Conservation (phyloP, 2,113 vertebrate genomes). For the Hippoglossus stenolepis region DNA sequence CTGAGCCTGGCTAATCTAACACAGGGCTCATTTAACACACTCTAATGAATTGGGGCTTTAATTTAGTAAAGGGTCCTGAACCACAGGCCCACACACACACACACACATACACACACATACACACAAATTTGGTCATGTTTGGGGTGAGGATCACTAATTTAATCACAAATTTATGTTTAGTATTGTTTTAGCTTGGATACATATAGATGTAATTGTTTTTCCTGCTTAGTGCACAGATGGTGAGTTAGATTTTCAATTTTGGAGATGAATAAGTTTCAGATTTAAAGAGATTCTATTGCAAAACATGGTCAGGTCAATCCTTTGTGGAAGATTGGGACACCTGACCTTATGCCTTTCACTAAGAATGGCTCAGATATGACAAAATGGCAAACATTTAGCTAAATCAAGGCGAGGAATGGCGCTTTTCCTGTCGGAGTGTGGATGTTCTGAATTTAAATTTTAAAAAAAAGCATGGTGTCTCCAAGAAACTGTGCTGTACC, state of each 20-base stretch:
- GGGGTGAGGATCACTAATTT: constrained; percentile 29
- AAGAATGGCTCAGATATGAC: background rate
- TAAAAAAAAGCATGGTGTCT: background rate
- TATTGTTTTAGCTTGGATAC: constrained; percentile 17
- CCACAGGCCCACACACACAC: background rate
- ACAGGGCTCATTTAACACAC: constrained; percentile 68
- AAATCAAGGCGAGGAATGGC: background rate
- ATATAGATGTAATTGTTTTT: background rate
- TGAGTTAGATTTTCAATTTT: background rate
- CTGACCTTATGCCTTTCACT: no score
- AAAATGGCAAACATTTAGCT: background rate
- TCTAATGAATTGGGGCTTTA: constrained; percentile 74
- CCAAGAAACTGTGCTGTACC: background rate
- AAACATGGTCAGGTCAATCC: no score
- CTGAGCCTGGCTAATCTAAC: constrained; percentile 67
- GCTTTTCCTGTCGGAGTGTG: background rate
- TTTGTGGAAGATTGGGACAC: no score
- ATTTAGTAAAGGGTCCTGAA: constrained; percentile 36
- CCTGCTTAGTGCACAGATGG: background rate
- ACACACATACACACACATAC: background rate
- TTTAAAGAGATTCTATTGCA: no score
- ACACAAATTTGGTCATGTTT: constrained; percentile 31
- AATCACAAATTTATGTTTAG: no score
- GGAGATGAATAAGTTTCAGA: background rate
- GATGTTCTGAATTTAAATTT: background rate